Conservation (phyloP, 2,797 vertebrate genomes). For the Prunella strophiata region DNA sequence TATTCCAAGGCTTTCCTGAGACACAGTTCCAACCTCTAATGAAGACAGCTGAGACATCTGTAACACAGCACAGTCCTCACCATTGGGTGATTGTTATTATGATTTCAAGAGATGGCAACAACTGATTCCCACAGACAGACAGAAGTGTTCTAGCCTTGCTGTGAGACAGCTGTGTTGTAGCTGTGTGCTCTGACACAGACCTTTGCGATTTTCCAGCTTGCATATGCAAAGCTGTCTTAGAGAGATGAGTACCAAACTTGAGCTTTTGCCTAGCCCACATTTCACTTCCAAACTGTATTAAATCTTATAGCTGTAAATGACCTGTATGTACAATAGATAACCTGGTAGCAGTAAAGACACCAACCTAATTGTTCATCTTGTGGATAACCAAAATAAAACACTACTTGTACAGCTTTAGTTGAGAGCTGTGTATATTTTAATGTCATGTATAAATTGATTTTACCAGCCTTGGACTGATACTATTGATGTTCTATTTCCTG, state of each 20-base stretch:
- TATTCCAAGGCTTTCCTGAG: background rate
- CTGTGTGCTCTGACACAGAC: background rate
- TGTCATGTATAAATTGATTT: background rate
- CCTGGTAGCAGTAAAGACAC: background rate
- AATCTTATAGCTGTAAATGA: background rate
- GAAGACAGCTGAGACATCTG: constrained; percentile 32
- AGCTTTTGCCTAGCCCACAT: background rate
- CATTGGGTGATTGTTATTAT: background rate
- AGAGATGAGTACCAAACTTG: background rate
- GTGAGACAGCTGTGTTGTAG: background rate
- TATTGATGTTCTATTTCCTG: background rate
- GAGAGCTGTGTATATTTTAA: background rate
- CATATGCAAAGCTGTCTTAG: background rate
- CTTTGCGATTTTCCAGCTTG: background rate
- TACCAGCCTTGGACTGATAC: background rate
- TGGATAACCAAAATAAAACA: background rate
- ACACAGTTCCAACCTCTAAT: background rate
- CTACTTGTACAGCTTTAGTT: background rate
- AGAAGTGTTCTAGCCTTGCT: background rate
- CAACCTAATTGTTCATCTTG: background rate
- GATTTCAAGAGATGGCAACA: background rate
- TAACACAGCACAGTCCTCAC: background rate
- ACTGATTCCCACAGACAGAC: background rate
- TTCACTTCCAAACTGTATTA: background rate
- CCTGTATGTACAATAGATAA: background rate